A percentile compares a stretch with the other conserved stretches of the same genome.
These are phyloP conservation scores for Sternarchorhynchus goeldii DNA, from an alignment of 2,797 vertebrate genomes.

Conservation along the genomic window DNA sequence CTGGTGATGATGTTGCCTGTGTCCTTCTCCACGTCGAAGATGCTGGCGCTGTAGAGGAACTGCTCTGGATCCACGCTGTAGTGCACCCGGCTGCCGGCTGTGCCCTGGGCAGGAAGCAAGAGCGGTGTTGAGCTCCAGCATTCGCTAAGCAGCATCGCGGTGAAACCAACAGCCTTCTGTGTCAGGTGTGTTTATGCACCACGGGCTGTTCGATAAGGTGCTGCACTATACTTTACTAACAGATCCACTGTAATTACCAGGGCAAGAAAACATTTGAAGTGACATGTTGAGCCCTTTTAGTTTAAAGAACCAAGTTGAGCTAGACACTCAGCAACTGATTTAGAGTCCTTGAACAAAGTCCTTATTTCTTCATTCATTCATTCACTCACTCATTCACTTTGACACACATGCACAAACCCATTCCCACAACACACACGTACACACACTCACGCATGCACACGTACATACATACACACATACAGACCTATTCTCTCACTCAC, in stretches of 20 bases:
- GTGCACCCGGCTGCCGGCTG: slow-evolving; percentile 83
- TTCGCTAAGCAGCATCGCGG: neutral
- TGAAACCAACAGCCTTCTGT: neutral
- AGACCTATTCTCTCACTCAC: slow-evolving; percentile 38
- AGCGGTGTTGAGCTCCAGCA: neutral
- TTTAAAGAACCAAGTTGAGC: neutral
- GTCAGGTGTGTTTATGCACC: neutral
- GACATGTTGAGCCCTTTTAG: neutral
- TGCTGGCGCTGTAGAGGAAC: slow-evolving; percentile 88
- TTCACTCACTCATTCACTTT: too few species aligned
- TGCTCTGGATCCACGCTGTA: slow-evolving; percentile 85
- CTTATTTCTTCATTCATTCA: too few species aligned
- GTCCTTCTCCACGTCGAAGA: slow-evolving; percentile 88
- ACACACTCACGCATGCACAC: slow-evolving; percentile 44
- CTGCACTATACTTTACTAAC: neutral
- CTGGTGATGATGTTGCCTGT: slow-evolving; percentile 86
- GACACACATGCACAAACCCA: too few species aligned
- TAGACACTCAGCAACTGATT: slow-evolving; percentile 1
- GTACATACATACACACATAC: slow-evolving; percentile 22
- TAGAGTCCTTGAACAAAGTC: neutral
- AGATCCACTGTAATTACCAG: neutral
- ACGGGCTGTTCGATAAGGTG: neutral
- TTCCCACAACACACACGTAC: too few species aligned
- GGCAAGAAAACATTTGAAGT: neutral
- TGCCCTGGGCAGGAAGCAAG: slow-evolving; percentile 72